Percentiles rank a stretch among this genome's conserved stretches.
Evolutionary conservation across 2,113 vertebrate genomes (phyloP).

Genomic region (Desmodus rotundus): DNA sequence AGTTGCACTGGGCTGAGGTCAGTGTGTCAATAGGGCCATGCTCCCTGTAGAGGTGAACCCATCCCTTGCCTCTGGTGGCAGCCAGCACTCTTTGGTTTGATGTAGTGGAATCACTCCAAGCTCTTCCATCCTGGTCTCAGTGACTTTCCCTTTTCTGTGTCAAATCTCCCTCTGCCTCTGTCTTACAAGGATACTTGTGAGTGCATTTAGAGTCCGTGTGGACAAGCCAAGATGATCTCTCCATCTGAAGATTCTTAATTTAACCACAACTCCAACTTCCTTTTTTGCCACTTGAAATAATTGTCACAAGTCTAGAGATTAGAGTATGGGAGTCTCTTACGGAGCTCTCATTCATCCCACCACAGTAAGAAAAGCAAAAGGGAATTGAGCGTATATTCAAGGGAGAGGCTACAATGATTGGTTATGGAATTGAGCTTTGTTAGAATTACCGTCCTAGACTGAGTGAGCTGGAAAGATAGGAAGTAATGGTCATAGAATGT

Average conservation of each 20-base stretch:
- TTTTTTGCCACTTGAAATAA: background rate
- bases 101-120: too few species aligned
- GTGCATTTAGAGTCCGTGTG: background rate
- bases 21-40: rapidly evolving
- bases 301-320: background rate
- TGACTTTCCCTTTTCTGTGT: background rate
- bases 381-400: background rate
- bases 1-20: background rate
- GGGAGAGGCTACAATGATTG: background rate
- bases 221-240: background rate
- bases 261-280: background rate
- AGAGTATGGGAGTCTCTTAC: background rate
- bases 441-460: background rate
- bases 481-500: background rate
- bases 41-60: background rate
- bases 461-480: background rate
- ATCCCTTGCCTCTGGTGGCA: background rate
- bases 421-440: background rate
- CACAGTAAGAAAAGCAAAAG: background rate
- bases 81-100: background rate
- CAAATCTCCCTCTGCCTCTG: background rate
- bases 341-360: background rate
- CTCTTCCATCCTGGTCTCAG: background rate
- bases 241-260: background rate
- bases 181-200: background rate